Evolutionary conservation across 2,113 vertebrate genomes (phyloP), one percentile per base, ranked within the genome.

Genomic region (Ageneiosus marmoratus): DNA sequence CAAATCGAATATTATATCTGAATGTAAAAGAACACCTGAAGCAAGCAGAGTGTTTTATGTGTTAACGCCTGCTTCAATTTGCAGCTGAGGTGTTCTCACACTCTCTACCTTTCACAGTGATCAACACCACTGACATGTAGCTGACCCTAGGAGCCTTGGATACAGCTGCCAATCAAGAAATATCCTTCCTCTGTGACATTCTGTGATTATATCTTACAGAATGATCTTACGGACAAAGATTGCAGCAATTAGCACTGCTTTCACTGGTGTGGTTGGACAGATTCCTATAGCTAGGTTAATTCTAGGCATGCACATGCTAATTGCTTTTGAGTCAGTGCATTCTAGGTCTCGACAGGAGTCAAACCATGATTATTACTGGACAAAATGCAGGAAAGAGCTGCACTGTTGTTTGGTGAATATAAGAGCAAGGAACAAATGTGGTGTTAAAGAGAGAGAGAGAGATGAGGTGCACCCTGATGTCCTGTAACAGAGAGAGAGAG

Each of bases 171-270:
- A 48, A 62, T 44, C 70, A 20, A 5, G 18, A 60, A 70, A 53
- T 55, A 62, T 77, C 27, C 60, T 34, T 37, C 34, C 53, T 44
- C 2, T n/a, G n/a, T n/a, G 13, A 41, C 72, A 50, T 48, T 60
- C 48, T 77, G 60, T 81, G 81, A 87, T 70, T 80, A 15, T 63
- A 83, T 77, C 76, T 79, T 77, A 80, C 80, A 85, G 56, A 70
- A 70, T 84, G 76, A 60, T 63, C 34, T 51, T 78, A 85, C 81
- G 69, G 60, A 60, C 50, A 62, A 10, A 65, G 58, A 53, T 44
- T 70, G 41, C 50, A 18, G 62, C 80, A 50, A 76, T n/a, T 78
- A 69, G 27, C 75, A 84, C 70, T 2, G 18, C 58, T 6, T 12
- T 70, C 70, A n/a, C 44, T 29, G 53, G 50, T 9, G 70, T 53